These are phyloP conservation scores for Endomychus coccineus DNA, from an alignment of 2,888 invertebrate species.

Conservation along the genomic window DNA sequence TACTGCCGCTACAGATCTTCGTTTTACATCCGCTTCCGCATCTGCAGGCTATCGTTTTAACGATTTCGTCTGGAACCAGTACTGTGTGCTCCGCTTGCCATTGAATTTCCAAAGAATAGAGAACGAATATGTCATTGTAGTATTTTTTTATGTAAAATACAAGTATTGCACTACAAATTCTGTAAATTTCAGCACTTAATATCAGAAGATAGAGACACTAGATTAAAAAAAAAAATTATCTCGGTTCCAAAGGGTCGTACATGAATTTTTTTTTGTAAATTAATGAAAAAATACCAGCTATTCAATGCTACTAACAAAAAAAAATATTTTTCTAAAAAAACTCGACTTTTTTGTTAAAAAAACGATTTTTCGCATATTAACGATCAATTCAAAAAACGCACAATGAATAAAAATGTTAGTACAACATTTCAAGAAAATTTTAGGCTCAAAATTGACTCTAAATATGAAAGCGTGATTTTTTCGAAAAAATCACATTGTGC, in stretches of 20 bases:
- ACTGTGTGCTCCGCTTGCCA: not conserved
- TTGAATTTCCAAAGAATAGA: not conserved
- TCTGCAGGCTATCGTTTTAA: conserved; percentile 1
- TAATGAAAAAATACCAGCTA: not conserved
- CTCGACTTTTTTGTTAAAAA: not conserved
- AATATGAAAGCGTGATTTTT: conserved; percentile 1
- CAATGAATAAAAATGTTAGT: not conserved
- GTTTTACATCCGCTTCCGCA: conserved; percentile 1
- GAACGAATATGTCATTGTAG: not conserved
- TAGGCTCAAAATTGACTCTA: not conserved
- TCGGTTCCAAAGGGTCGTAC: not conserved
- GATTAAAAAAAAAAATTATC: not conserved
- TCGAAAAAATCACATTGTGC: not conserved
- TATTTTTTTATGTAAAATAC: conserved; percentile 1
- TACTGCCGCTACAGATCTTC: not conserved
- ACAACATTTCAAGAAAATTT: not conserved
- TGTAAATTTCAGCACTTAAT: conserved; percentile 1
- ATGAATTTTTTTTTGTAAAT: not conserved
- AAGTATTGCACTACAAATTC: not conserved
- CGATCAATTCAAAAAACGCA: not conserved
- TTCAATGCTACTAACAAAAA: not conserved
- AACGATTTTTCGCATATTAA: not conserved
- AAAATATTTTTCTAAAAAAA: not conserved
- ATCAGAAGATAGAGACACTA: not conserved
- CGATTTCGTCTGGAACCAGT: conserved; percentile 1